Conservation (phyloP, 2,888 invertebrate species). For the Pristionchus arcanus region DNA sequence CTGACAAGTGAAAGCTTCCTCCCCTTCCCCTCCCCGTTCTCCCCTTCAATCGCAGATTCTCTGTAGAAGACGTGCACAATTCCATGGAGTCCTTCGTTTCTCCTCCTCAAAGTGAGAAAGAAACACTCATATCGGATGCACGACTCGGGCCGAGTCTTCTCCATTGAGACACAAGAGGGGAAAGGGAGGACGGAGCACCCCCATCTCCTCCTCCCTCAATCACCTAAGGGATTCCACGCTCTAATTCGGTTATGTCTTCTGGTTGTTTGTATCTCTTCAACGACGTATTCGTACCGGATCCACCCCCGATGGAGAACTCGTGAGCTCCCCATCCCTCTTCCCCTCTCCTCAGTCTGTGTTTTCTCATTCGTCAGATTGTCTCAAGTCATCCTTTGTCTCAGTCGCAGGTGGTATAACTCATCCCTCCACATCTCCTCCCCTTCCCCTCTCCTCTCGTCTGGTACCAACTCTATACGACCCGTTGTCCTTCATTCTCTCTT, state of each 20-base stretch:
- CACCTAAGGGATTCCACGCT: constrained; percentile 32
- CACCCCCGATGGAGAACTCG: background rate
- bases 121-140: constrained; percentile 49
- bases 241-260: constrained; percentile 34
- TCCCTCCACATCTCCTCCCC: background rate
- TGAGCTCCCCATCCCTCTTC: background rate
- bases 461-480: background rate
- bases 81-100: background rate
- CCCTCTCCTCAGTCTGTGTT: background rate
- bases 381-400: background rate
- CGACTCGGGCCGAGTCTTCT: background rate
- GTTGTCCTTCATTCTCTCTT: background rate
- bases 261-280: background rate
- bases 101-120: constrained; percentile 41
- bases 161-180: background rate
- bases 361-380: background rate
- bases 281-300: background rate
- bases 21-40: background rate
- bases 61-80: constrained; percentile 3
- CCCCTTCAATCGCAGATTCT: constrained; percentile 15
- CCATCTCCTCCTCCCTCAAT: background rate
- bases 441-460: background rate
- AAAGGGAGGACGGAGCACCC: background rate
- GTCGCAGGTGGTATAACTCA: constrained; percentile 4
- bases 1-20: constrained; percentile 22